These are phyloP conservation scores for Drosophila mettleri DNA, from an alignment of 2,888 invertebrate genomes.

Conservation along the genomic window DNA sequence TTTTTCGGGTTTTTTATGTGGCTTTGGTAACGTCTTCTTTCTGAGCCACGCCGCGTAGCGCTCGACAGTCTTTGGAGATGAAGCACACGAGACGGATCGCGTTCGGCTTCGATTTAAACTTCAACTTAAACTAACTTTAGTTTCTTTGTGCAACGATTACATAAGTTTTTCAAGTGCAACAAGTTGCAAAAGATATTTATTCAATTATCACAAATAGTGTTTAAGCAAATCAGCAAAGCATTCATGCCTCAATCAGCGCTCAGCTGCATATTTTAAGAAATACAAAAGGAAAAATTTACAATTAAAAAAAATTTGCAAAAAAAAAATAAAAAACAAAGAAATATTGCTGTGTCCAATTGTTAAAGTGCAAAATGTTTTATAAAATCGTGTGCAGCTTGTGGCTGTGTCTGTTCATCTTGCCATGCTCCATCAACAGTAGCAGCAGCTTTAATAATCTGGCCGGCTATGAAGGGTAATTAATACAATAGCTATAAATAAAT, in stretches of 20 bases:
- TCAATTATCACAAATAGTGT: conserved; percentile 22
- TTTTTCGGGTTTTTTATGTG: conserved; percentile 42
- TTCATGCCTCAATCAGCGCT: conserved; percentile 37
- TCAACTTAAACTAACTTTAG: conserved; percentile 17
- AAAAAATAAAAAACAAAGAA: conserved; percentile 4
- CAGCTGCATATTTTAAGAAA: conserved; percentile 63
- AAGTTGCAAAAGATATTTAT: conserved; percentile 16
- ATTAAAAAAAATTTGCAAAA: neutral
- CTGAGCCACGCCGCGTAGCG: conserved; percentile 73
- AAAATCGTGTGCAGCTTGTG: conserved; percentile 69
- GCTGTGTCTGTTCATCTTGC: conserved; percentile 54
- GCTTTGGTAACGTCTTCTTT: conserved; percentile 81
- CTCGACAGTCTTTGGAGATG: conserved; percentile 83
- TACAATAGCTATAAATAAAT: conserved; percentile 33
- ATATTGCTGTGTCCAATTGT: conserved; percentile 31
- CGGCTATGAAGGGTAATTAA: conserved; percentile 81
- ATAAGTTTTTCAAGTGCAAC: conserved; percentile 66
- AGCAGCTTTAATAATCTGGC: conserved; percentile 70
- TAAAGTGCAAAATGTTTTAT: conserved; percentile 52
- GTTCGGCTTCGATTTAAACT: conserved; percentile 2
- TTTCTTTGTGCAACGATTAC: conserved; percentile 37
- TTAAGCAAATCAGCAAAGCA: conserved; percentile 38
- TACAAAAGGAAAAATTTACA: conserved; percentile 11
- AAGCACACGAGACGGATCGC: conserved; percentile 72
- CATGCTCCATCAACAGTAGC: conserved; percentile 33